Conservation (phyloP, 2,113 vertebrate species). For the Trogon melanurus region DNA sequence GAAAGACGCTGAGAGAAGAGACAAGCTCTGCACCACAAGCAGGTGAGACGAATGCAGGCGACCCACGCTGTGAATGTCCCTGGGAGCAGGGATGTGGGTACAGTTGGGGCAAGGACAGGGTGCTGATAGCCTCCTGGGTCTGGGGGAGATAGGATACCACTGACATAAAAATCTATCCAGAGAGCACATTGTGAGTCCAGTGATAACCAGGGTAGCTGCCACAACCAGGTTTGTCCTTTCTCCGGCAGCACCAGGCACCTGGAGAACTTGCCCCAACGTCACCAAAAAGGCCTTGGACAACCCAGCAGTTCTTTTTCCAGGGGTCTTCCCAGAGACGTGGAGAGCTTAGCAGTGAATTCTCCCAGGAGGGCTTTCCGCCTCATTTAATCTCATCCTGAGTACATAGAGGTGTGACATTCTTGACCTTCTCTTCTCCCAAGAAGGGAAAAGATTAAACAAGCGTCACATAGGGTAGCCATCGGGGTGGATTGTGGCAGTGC, state of each 20-base stretch:
- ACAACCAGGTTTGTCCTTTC: not conserved
- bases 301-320: not conserved
- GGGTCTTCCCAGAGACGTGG: not conserved
- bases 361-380: not conserved
- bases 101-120: not conserved
- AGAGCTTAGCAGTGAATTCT: not conserved
- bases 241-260: not conserved
- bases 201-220: not conserved
- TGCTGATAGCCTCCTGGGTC: not conserved
- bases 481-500: not conserved
- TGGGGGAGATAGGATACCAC: not conserved
- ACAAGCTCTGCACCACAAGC: not conserved
- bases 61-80: not conserved
- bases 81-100: not conserved
- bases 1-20: not conserved
- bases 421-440: not conserved
- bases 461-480: accelerated
- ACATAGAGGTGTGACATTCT: not conserved
- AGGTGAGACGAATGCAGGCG: not conserved
- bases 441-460: not conserved
- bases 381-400: not conserved
- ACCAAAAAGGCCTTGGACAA: not conserved
- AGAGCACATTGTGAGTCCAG: not conserved
- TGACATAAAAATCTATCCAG: not conserved
- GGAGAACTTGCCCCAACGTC: not conserved